Conservation (phyloP, 2,113 vertebrate genomes). For the Erythrocercus mccallii region DNA sequence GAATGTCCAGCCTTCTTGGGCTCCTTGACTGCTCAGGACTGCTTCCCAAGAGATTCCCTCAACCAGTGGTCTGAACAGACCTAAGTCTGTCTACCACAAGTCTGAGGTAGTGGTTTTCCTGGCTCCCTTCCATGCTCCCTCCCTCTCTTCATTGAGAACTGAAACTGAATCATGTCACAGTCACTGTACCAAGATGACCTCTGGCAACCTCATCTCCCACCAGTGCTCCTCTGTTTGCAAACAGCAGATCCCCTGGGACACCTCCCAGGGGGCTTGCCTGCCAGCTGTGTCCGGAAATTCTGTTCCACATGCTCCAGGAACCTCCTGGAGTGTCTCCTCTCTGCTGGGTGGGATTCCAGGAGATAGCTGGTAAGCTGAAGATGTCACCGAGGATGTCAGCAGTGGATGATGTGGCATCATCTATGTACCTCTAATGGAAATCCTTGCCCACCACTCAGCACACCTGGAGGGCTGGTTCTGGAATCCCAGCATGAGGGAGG, state of each 20-base stretch:
- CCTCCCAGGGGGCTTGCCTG: rapidly evolving
- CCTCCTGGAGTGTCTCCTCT: not conserved
- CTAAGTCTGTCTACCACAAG: not conserved
- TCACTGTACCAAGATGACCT: not conserved
- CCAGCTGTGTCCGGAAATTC: not conserved
- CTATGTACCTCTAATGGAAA: not conserved
- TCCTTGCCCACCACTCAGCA: not conserved
- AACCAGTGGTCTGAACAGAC: not conserved
- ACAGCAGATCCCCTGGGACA: too few species aligned
- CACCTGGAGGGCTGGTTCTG: not conserved
- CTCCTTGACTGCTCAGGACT: not conserved
- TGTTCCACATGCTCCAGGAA: not conserved
- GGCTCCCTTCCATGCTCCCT: not conserved
- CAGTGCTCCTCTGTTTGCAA: not conserved
- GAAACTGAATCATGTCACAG: rapidly evolving
- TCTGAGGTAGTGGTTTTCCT: not conserved
- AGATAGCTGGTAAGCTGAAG: not conserved
- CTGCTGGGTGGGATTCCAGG: not conserved
- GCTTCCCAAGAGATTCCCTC: not conserved
- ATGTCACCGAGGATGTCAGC: too few species aligned
- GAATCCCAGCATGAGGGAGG: not conserved
- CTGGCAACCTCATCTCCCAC: not conserved
- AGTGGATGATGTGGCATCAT: not conserved
- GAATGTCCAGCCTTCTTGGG: not conserved
- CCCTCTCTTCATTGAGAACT: not conserved